Evolutionary conservation across 1,140 invertebrate genomes (phyloP), one percentile per base, ranked within the genome.

Genomic region (Cydia fagiglandana): DNA sequence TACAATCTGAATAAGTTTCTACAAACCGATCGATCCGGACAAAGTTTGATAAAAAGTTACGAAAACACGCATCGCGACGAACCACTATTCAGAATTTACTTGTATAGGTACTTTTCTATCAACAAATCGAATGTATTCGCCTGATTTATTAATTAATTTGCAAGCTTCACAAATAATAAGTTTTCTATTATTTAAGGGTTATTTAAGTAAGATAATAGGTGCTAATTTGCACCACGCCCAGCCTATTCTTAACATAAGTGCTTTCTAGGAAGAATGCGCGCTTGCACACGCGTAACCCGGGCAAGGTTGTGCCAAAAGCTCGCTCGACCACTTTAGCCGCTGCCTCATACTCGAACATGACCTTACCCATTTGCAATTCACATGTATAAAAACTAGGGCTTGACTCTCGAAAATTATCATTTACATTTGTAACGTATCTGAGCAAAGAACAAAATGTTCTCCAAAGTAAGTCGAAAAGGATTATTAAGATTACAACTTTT

Each of bases 281-380:
- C 30, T 17, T 15, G 45, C 76, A 45, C 38, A 64, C 53, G 66
- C 38, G 47, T 73, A 64, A 74, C 75, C 73, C 34, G 76, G 73
- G 77, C 75, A 83, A 85, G 81, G 83, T 85, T 80, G 76, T 17
- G 68, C 53, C 74, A 70, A 76, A 79, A 83, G 77, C 82, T 79
- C 53, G 83, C 83, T 80, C 78, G 78, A 80, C 83, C 79, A 76
- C 83, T 84, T 81, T 82, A 80, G 83, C 81, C 79, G 78, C 84
- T 75, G 45, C 53, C 56, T 41, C 45, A 53, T 68, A 74, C 64
- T 64, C 77, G 75, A 73, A 73, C 56, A 38, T 70, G 66, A 70
- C 66, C 66, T 70, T 41, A 70, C 66, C 66, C 66, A 70, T 38
- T 61, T 70, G 34, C 66, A 38, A 70, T 70, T 70, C 34, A 38